A percentile compares a stretch with the other conserved stretches of the same genome.
These are phyloP conservation scores for Helarctos malayanus DNA, from an alignment of 2,797 vertebrate genomes.

Conservation along the genomic window DNA sequence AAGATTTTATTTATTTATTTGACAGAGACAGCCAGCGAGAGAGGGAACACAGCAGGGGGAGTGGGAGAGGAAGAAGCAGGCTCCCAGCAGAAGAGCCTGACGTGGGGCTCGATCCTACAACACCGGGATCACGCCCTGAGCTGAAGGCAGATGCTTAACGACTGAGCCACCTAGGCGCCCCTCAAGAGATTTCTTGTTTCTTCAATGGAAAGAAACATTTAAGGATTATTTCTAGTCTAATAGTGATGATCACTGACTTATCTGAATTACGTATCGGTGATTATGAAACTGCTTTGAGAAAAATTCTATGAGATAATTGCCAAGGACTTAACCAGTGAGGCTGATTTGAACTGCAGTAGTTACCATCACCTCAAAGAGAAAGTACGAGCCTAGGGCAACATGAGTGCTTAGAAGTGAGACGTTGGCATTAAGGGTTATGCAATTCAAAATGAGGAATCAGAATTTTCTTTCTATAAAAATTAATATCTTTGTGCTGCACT, in stretches of 20 bases:
- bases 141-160: no score
- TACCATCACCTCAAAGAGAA: neutral
- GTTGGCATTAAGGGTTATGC: neutral
- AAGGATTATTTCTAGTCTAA: slow-evolving; percentile 37
- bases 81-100: no score
- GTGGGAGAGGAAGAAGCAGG: no score
- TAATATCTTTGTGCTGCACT: neutral
- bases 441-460: slow-evolving; percentile 26
- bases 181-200: slow-evolving; percentile 13
- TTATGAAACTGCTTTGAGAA: slow-evolving; percentile 5
- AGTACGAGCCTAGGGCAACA: neutral
- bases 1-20: no score
- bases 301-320: slow-evolving; percentile 31
- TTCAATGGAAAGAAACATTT: neutral
- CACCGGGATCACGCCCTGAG: no score
- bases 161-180: no score
- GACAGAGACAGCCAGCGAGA: no score
- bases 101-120: no score
- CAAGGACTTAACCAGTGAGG: neutral
- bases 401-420: slow-evolving; percentile 16
- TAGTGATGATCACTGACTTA: neutral
- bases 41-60: no score
- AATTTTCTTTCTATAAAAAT: neutral
- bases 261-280: slow-evolving; percentile 21
- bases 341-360: slow-evolving; percentile 26